Percentiles rank a stretch among this genome's conserved stretches.
These are phyloP conservation scores for Litocranius walleri DNA, from an alignment of 2,113 vertebrate genomes.

Conservation along the genomic window DNA sequence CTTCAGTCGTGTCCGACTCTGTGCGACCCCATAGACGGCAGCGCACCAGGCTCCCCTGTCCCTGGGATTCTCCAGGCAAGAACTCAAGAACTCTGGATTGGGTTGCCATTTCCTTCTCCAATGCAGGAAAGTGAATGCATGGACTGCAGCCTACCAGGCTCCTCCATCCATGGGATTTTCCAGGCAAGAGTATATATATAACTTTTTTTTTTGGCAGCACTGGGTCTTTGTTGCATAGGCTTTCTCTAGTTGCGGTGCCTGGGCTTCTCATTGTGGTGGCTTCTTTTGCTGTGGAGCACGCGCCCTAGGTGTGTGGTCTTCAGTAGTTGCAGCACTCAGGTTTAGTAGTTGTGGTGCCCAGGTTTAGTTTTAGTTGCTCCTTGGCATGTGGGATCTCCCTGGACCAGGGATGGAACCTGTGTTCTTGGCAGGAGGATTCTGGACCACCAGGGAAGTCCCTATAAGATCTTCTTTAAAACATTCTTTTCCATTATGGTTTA, in stretches of 20 bases:
- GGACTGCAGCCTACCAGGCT: too few relatives aligned
- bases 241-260: neutral
- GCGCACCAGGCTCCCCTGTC: too few relatives aligned
- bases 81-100: too few relatives aligned
- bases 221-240: neutral
- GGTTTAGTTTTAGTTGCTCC: neutral
- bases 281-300: rapidly evolving
- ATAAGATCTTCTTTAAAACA: neutral
- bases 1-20: too few relatives aligned
- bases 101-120: too few relatives aligned
- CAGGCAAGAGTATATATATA: too few relatives aligned
- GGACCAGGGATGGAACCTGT: neutral
- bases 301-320: neutral
- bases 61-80: too few relatives aligned
- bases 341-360: neutral
- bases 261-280: neutral
- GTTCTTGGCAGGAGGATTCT: neutral
- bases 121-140: too few relatives aligned
- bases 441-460: neutral
- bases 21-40: too few relatives aligned
- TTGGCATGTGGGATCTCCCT: neutral
- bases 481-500: neutral
- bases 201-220: neutral
- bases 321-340: neutral
- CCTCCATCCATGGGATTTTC: too few relatives aligned